phyloP scores from a whole-genome alignment of 2,113 vertebrate genomes.

The Hoplias malabaricus region DNA sequence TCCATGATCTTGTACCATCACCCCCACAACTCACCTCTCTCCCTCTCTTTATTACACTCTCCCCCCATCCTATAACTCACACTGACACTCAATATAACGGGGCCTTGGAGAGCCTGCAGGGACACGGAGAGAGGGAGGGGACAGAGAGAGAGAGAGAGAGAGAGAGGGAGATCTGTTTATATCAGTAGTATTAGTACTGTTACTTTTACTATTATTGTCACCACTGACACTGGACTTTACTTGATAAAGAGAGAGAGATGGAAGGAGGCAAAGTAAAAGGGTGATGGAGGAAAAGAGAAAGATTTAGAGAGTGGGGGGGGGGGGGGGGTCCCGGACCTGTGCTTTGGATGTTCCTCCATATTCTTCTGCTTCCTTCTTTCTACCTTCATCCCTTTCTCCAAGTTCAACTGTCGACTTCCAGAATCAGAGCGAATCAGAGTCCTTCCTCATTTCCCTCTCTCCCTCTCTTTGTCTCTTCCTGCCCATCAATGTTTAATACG shows the following conservation, averaged over 20 bases:
- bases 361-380: conserved; percentile 16
- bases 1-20: conserved; percentile 58
- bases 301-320: too few relatives aligned
- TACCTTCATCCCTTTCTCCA: conserved; percentile 48
- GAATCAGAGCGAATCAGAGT: too few relatives aligned
- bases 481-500: conserved; percentile 14
- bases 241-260: neutral
- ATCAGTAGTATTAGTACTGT: too few relatives aligned
- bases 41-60: conserved; percentile 37
- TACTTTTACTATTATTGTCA: too few relatives aligned
- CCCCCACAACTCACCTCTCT: conserved; percentile 59
- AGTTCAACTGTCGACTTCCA: neutral
- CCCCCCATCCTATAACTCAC: conserved; percentile 55
- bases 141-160: conserved; percentile 1
- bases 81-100: conserved; percentile 53
- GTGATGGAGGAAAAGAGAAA: too few relatives aligned
- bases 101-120: conserved; percentile 23
- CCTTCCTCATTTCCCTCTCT: neutral
- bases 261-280: neutral
- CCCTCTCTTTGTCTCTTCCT: neutral
- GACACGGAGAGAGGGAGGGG: neutral
- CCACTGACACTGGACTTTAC: too few relatives aligned
- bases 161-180: neutral
- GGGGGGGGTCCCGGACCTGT: too few relatives aligned
- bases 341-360: conserved; percentile 42